Conservation (phyloP, 64 coral and sea anemone genomes). For the Stylophora pistillata region DNA sequence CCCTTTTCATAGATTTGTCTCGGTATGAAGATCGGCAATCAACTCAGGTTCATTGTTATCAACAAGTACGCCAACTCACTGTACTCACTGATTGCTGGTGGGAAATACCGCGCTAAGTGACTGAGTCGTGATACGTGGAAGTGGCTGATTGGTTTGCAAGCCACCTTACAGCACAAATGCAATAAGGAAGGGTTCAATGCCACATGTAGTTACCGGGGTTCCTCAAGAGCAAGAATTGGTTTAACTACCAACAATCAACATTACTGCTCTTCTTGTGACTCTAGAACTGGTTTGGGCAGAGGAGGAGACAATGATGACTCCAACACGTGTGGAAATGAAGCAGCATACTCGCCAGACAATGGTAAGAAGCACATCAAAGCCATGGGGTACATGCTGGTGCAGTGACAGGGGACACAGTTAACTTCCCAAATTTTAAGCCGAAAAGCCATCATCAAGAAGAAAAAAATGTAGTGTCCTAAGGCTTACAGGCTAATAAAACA, state of each 20-base stretch:
- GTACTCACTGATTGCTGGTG: too few relatives aligned
- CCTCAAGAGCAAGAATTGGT: conserved; percentile 21
- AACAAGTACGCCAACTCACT: too few relatives aligned
- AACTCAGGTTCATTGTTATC: too few relatives aligned
- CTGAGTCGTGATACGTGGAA: too few relatives aligned
- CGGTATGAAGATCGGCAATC: too few relatives aligned
- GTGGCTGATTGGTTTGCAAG: too few relatives aligned
- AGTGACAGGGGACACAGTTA: neutral
- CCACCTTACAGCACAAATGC: neutral
- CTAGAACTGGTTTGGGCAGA: conserved; percentile 35
- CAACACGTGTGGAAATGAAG: conserved; percentile 17
- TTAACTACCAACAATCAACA: conserved; percentile 5
- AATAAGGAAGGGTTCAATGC: neutral
- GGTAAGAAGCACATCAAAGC: conserved; percentile 5
- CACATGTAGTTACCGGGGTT: accelerated
- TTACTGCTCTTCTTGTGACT: conserved; percentile 20
- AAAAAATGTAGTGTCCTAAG: too few relatives aligned
- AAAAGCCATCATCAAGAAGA: too few relatives aligned
- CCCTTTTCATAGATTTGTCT: too few relatives aligned
- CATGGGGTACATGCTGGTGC: conserved; percentile 50
- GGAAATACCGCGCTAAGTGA: too few relatives aligned
- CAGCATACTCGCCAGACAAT: neutral
- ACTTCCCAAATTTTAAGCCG: too few relatives aligned
- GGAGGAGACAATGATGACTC: neutral
- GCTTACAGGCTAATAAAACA: too few relatives aligned